These are phyloP conservation scores for Drepanosiphum platanoidis DNA, from an alignment of 2,888 invertebrate species.

Conservation along the genomic window DNA sequence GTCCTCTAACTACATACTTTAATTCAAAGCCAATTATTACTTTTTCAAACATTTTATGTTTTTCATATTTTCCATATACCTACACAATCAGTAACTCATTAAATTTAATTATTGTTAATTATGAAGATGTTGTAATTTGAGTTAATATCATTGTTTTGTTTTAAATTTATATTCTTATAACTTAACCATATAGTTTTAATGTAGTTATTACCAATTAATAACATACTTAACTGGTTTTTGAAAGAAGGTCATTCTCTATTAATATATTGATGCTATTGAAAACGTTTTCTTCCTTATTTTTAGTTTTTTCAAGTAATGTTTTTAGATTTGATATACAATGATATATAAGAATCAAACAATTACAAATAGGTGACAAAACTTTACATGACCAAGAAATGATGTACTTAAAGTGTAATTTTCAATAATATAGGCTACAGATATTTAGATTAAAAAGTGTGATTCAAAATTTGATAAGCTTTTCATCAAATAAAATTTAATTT, in stretches of 20 bases:
- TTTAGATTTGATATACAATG: no score
- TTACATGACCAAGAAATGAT: no score
- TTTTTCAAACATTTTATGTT: not conserved
- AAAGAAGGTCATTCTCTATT: constrained; percentile 40
- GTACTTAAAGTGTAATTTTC: no score
- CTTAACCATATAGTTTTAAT: not conserved
- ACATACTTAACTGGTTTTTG: constrained; percentile 17
- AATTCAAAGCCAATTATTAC: not conserved
- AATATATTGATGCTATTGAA: not conserved
- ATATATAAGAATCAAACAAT: no score
- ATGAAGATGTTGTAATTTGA: not conserved
- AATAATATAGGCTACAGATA: no score
- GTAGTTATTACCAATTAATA: constrained; percentile 14
- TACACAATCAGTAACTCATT: not conserved
- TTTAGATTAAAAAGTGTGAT: no score
- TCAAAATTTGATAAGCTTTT: no score
- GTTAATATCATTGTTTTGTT: not conserved
- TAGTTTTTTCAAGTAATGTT: not conserved
- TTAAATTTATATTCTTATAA: constrained; percentile 25
- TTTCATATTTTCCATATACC: not conserved
- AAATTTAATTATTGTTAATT: constrained; percentile 5
- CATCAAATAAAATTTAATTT: no score
- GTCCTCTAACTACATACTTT: not conserved
- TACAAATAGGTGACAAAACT: no score
- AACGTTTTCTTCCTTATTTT: constrained; percentile 34